Conservation (phyloP, 2,888 invertebrate genomes). For the Argyresthia goedartella region DNA sequence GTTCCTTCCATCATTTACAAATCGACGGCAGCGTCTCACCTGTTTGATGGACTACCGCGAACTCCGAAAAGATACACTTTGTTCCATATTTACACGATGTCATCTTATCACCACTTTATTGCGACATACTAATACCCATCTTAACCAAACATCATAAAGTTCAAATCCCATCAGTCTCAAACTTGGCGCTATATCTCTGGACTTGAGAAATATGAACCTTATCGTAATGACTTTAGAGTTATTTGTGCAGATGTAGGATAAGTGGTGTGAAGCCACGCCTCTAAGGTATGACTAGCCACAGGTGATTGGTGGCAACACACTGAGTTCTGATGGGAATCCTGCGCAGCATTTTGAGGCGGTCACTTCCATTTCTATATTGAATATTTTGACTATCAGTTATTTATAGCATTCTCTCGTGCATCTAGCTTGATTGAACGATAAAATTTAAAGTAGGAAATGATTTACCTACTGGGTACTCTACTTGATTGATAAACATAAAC, state of each 20-base stretch:
- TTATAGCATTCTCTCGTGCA: too few relatives aligned
- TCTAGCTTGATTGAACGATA: too few relatives aligned
- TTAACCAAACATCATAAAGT: slow-evolving; percentile 21
- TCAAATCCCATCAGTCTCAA: not conserved
- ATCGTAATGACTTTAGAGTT: not conserved
- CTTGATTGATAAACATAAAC: too few relatives aligned
- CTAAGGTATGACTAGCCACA: slow-evolving; percentile 42
- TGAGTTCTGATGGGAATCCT: slow-evolving; percentile 41
- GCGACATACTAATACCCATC: slow-evolving; percentile 22
- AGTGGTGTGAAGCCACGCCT: slow-evolving; percentile 42
- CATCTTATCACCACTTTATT: slow-evolving; percentile 33
- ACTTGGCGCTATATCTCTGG: not conserved
- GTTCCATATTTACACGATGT: slow-evolving; percentile 49
- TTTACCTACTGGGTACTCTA: too few relatives aligned
- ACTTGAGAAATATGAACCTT: not conserved
- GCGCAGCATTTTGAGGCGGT: slow-evolving; percentile 48
- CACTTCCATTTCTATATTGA: slow-evolving; percentile 5
- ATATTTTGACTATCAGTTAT: not conserved
- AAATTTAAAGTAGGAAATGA: too few relatives aligned
- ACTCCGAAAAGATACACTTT: slow-evolving; percentile 55
- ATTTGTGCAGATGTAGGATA: slow-evolving; percentile 10
- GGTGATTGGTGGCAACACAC: slow-evolving; percentile 47
- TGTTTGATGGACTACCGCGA: slow-evolving; percentile 62
- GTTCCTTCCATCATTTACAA: slow-evolving; percentile 34
- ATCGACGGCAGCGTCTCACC: slow-evolving; percentile 59